Conservation (phyloP, 2,888 invertebrate species). For the Hecatera dysodea region DNA sequence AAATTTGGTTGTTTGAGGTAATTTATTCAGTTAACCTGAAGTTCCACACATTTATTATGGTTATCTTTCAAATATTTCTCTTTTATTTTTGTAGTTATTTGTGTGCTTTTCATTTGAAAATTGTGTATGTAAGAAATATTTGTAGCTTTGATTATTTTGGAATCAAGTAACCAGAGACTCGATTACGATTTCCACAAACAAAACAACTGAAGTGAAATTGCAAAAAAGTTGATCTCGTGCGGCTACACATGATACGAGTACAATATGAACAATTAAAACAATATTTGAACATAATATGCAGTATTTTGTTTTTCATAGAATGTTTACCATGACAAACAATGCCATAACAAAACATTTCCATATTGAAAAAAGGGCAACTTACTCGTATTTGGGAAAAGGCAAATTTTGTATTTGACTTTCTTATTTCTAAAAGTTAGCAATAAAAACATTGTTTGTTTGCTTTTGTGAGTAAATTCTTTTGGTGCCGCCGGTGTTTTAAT, state of each 20-base stretch:
- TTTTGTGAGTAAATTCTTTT: slow-evolving; percentile 29
- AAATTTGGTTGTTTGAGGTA: too few relatives aligned
- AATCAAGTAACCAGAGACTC: too few relatives aligned
- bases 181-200: too few relatives aligned
- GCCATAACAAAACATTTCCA: slow-evolving; percentile 14
- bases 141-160: too few relatives aligned
- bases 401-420: slow-evolving; percentile 38
- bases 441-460: slow-evolving; percentile 14
- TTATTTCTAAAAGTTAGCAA: slow-evolving; percentile 37
- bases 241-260: not conserved
- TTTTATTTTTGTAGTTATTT: too few relatives aligned
- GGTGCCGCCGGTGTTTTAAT: slow-evolving; percentile 5
- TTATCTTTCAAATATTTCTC: too few relatives aligned
- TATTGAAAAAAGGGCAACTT: slow-evolving; percentile 25
- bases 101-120: too few relatives aligned
- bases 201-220: not conserved
- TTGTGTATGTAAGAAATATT: too few relatives aligned
- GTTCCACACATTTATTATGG: not conserved
- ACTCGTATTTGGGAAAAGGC: slow-evolving; percentile 2
- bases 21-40: not conserved
- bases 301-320: too few relatives aligned
- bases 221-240: slow-evolving; percentile 8
- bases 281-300: slow-evolving; percentile 13
- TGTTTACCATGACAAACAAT: too few relatives aligned
- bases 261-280: slow-evolving; percentile 36